Evolutionary conservation across 2,797 vertebrate species (phyloP), one percentile per base, ranked within the genome.

Genomic region (Rousettus madagascariensis): DNA sequence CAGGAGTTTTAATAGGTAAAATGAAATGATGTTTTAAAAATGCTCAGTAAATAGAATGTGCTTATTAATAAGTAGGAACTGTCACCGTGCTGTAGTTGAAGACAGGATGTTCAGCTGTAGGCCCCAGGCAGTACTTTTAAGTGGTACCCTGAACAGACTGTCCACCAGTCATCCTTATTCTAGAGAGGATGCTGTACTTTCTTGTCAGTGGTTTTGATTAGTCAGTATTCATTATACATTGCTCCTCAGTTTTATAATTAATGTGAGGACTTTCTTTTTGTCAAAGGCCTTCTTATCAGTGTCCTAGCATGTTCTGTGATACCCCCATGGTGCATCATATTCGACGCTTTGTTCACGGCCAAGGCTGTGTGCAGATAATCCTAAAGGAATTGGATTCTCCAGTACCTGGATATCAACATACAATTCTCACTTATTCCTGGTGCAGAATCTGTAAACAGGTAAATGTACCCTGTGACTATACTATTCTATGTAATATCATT

Each of bases 301-400:
- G 99, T 82, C 99, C 99, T 96, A 99, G 99, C 98, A 99, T 99
- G 98, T 99, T 99, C 98, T 99, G 99, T 72, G 99, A 99, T 91
- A 99, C 99, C 53, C 99, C 99, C 33, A 99, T 99, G 99, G 99
- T 99, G 83, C 99, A 99, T 91, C 99, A 99, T 96, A 98, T 99
- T 82, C 99, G 99, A 2, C 99, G 99, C 59, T 99, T 99, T 84
- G 99, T 99, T 85, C 99, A 99, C 3, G 99, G 99, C 92, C 99
- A 98, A 55, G 99, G 99, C 92, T 99, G 99, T 24, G 99, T 99
- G 95, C 99, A 99, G 98, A 99, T 99, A 30, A 99, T 99, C 41
- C 90, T 99, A 63, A 99, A 99, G 98, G 99, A 99, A 98, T 98
- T 99, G 97, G 99, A 99, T 98, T 99, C 99, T 1, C 99, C 99